A percentile compares a stretch with the other conserved stretches of the same genome.
Evolutionary conservation across 2,888 invertebrate species (phyloP).

Genomic region (Ormyrus pomaceus): DNA sequence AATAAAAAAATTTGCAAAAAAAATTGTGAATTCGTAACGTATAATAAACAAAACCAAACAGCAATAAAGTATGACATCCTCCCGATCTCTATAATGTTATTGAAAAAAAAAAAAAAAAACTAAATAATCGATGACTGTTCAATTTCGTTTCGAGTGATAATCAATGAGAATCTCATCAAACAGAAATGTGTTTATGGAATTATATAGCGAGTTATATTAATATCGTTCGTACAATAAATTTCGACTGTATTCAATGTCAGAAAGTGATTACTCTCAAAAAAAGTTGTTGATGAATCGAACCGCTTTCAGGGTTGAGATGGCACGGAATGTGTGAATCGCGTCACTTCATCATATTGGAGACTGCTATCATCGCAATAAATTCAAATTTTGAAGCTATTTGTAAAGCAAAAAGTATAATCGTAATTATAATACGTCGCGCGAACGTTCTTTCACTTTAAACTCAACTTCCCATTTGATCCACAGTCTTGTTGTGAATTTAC

Average conservation of each 20-base stretch:
- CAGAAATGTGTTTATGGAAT: conserved; percentile 14
- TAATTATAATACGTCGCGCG: conserved; percentile 20
- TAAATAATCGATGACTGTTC: conserved; percentile 20
- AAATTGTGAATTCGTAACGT: conserved; percentile 48
- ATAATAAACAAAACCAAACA: conserved; percentile 31
- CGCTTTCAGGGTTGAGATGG: not conserved
- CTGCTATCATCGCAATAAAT: conserved; percentile 56
- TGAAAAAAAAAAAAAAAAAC: not conserved
- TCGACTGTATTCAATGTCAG: conserved; percentile 3
- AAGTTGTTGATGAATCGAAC: not conserved
- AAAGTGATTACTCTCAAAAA: not conserved
- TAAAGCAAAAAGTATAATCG: not conserved
- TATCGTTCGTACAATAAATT: conserved; percentile 19
- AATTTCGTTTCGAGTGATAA: conserved; percentile 46
- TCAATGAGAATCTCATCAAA: conserved; percentile 38
- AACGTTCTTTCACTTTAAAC: not conserved
- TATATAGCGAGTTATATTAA: conserved; percentile 27
- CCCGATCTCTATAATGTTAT: conserved; percentile 33
- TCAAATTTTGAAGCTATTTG: conserved; percentile 7
- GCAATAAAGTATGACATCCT: conserved; percentile 49
- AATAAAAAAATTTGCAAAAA: conserved; percentile 63
- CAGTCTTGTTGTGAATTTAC: too few relatives aligned
- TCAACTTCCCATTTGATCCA: not conserved
- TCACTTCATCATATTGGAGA: conserved; percentile 49
- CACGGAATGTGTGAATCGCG: not conserved